phyloP scores from a whole-genome alignment of 1,140 invertebrate genomes.

The Contarinia nasturtii region DNA sequence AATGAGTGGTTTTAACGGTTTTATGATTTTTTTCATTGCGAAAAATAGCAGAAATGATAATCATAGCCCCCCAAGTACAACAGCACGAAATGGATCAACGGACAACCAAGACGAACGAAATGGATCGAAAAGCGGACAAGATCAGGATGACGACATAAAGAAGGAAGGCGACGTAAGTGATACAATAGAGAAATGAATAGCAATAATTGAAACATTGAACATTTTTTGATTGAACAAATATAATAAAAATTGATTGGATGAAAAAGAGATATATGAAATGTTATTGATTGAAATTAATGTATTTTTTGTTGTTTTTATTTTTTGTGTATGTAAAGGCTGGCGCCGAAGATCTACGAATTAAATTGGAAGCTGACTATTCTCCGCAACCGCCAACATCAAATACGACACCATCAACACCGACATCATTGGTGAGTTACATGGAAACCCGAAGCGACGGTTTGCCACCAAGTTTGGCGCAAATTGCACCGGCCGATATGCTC shows the following conservation, averaged over 20 bases:
- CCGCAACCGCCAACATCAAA: constrained; percentile 23
- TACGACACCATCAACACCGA: constrained; percentile 29
- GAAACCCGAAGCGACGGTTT: constrained; percentile 26
- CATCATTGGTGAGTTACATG: constrained; percentile 27
- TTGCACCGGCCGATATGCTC: constrained; percentile 22
- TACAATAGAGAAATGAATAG: no score
- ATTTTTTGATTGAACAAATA: background rate
- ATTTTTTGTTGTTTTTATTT: constrained; percentile 1
- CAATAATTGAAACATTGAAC: no score
- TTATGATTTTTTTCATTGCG: background rate
- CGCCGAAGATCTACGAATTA: constrained; percentile 33
- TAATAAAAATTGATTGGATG: no score
- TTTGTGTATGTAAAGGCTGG: no score
- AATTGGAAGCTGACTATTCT: constrained; percentile 32
- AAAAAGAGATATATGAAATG: no score
- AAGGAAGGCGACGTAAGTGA: constrained; percentile 21
- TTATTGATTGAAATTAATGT: background rate
- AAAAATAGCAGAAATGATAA: constrained; percentile 20
- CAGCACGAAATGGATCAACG: constrained; percentile 17
- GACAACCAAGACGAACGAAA: constrained; percentile 17
- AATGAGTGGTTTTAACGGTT: constrained; percentile 4
- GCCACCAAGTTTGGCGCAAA: constrained; percentile 18
- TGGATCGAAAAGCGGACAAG: constrained; percentile 22
- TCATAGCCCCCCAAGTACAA: constrained; percentile 22
- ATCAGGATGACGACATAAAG: constrained; percentile 15